phyloP scores from a whole-genome alignment of 2,797 vertebrate genomes.

The Syngnathus rostellatus region DNA sequence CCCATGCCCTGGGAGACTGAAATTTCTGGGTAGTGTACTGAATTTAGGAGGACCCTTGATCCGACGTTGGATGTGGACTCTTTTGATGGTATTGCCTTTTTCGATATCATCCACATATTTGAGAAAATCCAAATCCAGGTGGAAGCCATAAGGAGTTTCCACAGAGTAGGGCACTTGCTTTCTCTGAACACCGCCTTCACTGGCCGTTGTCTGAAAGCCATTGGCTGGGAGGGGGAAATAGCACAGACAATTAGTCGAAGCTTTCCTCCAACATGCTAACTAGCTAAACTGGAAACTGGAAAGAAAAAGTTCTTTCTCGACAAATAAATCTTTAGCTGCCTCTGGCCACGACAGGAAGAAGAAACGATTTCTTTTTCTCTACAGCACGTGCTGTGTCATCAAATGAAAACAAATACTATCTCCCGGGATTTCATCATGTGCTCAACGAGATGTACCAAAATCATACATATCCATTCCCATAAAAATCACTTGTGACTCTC shows the following conservation, averaged over 20 bases:
- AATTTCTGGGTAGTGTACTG: conserved; percentile 92
- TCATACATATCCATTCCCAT: background rate
- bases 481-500: conserved; percentile 24
- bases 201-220: conserved; percentile 66
- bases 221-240: conserved; percentile 67
- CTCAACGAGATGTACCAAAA: background rate
- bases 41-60: conserved; percentile 90
- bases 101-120: conserved; percentile 99
- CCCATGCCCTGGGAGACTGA: conserved; percentile 84
- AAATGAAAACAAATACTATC: background rate
- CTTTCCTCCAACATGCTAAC: background rate
- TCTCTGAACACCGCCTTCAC: conserved; percentile 72
- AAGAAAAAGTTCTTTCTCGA: conserved; percentile 17
- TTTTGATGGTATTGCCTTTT: conserved; percentile 94
- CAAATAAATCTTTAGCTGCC: conserved; percentile 6
- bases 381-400: background rate
- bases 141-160: conserved; percentile 97
- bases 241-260: background rate
- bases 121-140: conserved; percentile 93
- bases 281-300: background rate
- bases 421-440: background rate
- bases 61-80: conserved; percentile 86
- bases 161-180: conserved; percentile 90
- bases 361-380: conserved; percentile 5
- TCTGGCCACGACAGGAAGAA: conserved; percentile 7